Evolutionary conservation across 2,888 invertebrate species (phyloP).

Genomic region (Sicus ferrugineus): DNA sequence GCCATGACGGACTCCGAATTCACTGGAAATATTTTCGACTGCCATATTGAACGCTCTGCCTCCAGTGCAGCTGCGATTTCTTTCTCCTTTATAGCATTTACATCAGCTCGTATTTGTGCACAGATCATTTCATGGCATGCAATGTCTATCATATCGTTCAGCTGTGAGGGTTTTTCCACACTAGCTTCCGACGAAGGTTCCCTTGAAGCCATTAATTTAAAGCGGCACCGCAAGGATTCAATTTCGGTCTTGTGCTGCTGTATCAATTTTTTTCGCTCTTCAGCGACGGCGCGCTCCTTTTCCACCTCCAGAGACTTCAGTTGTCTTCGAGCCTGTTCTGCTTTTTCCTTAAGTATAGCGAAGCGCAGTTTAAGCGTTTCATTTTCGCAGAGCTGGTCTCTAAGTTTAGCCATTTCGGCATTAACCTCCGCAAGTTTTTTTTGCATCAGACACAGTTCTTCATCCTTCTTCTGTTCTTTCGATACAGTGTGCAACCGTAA

Average conservation of each 20-base stretch:
- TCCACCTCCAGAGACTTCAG: slow-evolving; percentile 49
- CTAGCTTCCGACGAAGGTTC: slow-evolving; percentile 80
- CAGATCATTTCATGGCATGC: slow-evolving; percentile 71
- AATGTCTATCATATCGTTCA: slow-evolving; percentile 60
- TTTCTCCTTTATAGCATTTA: slow-evolving; percentile 67
- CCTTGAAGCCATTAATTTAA: slow-evolving; percentile 79
- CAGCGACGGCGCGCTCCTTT: slow-evolving; percentile 71
- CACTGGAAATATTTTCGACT: slow-evolving; percentile 51
- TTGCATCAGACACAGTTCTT: slow-evolving; percentile 63
- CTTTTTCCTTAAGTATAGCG: slow-evolving; percentile 39
- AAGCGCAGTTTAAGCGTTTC: slow-evolving; percentile 36
- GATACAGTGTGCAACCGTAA: slow-evolving; percentile 67
- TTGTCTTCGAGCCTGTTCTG: slow-evolving; percentile 54
- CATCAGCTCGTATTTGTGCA: slow-evolving; percentile 73
- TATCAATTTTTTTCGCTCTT: slow-evolving; percentile 74
- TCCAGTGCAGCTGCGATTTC: slow-evolving; percentile 67
- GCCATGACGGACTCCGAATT: slow-evolving; percentile 61
- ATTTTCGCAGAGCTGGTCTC: slow-evolving; percentile 66
- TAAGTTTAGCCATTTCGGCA: slow-evolving; percentile 65
- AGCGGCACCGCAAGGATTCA: slow-evolving; percentile 77
- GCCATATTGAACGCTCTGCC: slow-evolving; percentile 64
- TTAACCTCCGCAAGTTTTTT: slow-evolving; percentile 42
- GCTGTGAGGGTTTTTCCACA: slow-evolving; percentile 70
- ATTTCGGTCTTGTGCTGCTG: slow-evolving; percentile 80
- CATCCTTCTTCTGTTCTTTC: slow-evolving; percentile 71